These are phyloP conservation scores for Datnioides undecimradiatus DNA, from an alignment of 2,113 vertebrate genomes.

Conservation along the genomic window DNA sequence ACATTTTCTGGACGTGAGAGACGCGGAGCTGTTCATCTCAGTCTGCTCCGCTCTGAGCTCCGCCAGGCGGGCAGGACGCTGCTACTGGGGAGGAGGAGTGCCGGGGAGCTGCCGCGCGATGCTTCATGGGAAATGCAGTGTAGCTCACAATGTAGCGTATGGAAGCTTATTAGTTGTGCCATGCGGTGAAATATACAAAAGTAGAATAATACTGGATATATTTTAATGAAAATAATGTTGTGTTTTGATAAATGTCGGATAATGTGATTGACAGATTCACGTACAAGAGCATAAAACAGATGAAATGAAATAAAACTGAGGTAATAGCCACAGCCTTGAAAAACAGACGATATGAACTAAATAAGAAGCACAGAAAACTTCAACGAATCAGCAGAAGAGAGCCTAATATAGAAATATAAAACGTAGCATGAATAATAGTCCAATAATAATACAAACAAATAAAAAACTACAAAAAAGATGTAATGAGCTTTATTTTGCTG, in stretches of 20 bases:
- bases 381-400: no score
- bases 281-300: background rate
- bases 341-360: no score
- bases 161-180: background rate
- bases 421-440: no score
- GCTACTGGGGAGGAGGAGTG: constrained; percentile 40
- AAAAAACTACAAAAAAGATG: no score
- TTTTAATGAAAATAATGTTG: no score
- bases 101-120: constrained; percentile 36
- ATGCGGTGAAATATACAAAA: background rate
- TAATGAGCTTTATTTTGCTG: no score
- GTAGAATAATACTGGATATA: background rate
- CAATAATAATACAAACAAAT: background rate
- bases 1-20: constrained; percentile 49
- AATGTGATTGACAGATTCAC: no score
- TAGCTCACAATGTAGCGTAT: no score
- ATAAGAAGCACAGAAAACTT: no score
- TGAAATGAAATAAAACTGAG: background rate
- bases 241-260: no score
- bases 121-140: constrained; percentile 76
- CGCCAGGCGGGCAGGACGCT: constrained; percentile 36
- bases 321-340: no score
- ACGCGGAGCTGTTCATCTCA: constrained; percentile 34
- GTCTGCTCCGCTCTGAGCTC: constrained; percentile 55
- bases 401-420: no score